Conservation (phyloP, 2,797 vertebrate genomes). For the Anabas testudineus region DNA sequence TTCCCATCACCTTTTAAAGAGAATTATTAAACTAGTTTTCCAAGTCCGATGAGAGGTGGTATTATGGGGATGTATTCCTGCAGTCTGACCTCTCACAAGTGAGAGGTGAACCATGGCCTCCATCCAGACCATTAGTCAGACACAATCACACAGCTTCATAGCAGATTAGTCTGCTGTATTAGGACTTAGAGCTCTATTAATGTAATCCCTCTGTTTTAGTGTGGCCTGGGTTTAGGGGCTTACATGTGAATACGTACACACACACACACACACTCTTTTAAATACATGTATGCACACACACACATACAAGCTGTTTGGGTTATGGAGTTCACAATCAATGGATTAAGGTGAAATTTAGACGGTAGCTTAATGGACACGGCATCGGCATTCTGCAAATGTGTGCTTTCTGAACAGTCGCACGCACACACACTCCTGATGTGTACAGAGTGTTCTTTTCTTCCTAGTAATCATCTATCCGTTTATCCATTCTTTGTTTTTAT, state of each 20-base stretch:
- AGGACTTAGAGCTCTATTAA: slow-evolving; percentile 84
- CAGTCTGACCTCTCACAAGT: slow-evolving; percentile 77
- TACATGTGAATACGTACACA: slow-evolving; percentile 77
- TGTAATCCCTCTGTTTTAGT: slow-evolving; percentile 87
- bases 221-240: slow-evolving; percentile 80
- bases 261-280: slow-evolving; percentile 59
- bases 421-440: slow-evolving; percentile 19
- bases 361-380: slow-evolving; percentile 75
- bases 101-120: slow-evolving; percentile 80
- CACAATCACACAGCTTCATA: slow-evolving; percentile 83
- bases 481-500: slow-evolving; percentile 33
- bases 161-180: slow-evolving; percentile 86
- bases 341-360: slow-evolving; percentile 86
- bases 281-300: slow-evolving; percentile 76
- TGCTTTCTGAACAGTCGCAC: slow-evolving; percentile 40
- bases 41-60: slow-evolving; percentile 47
- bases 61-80: slow-evolving; percentile 64
- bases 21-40: slow-evolving; percentile 36
- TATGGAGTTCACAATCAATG: slow-evolving; percentile 80
- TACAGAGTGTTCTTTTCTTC: slow-evolving; percentile 32
- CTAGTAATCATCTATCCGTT: slow-evolving; percentile 33
- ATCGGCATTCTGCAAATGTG: slow-evolving; percentile 50
- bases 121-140: slow-evolving; percentile 82
- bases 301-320: slow-evolving; percentile 80
- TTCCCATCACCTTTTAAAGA: slow-evolving; percentile 22